These are phyloP conservation scores for Leucophora obtusa DNA, from an alignment of 2,888 invertebrate species.

Conservation along the genomic window DNA sequence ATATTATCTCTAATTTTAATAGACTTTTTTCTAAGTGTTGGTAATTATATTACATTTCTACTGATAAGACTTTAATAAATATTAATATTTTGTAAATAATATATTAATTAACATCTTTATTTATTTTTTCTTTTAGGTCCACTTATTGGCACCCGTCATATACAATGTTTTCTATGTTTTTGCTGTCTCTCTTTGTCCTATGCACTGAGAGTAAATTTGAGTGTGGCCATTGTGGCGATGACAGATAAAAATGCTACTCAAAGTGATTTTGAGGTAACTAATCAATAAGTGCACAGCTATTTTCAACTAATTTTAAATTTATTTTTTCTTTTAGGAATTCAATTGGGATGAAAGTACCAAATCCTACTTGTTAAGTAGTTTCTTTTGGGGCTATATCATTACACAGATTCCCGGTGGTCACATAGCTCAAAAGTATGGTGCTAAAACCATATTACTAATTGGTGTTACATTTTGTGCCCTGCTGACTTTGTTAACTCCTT, in stretches of 20 bases:
- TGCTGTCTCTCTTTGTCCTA: conserved; percentile 82
- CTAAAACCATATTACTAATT: conserved; percentile 82
- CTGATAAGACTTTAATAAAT: conserved; percentile 23
- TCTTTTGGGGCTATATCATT: conserved; percentile 84
- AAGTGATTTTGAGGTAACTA: conserved; percentile 78
- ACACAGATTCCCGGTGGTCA: conserved; percentile 84
- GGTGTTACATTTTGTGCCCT: conserved; percentile 82
- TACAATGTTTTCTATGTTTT: conserved; percentile 83
- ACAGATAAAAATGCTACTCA: conserved; percentile 79
- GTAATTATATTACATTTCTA: background rate
- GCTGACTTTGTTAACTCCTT: conserved; percentile 84
- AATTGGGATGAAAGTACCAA: conserved; percentile 81
- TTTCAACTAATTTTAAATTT: background rate
- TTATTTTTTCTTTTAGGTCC: conserved; percentile 68
- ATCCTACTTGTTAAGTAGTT: conserved; percentile 82
- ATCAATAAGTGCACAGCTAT: conserved; percentile 65
- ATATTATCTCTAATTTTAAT: conserved; percentile 28
- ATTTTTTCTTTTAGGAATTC: conserved; percentile 78
- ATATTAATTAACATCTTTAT: conserved; percentile 6
- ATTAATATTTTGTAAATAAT: conserved; percentile 16
- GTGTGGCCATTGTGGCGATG: conserved; percentile 87
- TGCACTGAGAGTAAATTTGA: conserved; percentile 84
- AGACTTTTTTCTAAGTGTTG: background rate
- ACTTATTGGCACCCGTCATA: conserved; percentile 82
- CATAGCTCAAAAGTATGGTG: conserved; percentile 85